A percentile compares a stretch with the other conserved stretches of the same genome.
phyloP scores from a whole-genome alignment of 2,888 invertebrate species.

The Neoaliturus tenellus region DNA sequence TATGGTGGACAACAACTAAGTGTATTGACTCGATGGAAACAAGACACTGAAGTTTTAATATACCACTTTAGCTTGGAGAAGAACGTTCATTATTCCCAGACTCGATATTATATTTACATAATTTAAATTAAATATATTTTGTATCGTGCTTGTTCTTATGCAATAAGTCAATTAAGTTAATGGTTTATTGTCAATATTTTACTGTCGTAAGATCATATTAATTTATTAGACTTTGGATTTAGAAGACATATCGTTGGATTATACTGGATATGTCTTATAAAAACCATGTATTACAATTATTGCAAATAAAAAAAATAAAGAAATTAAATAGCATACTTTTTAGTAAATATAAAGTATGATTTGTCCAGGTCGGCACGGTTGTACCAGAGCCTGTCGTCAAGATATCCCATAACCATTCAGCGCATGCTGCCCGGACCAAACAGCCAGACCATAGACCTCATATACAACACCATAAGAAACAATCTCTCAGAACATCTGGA shows the following conservation, averaged over 20 bases:
- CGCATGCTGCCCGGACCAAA: slow-evolving; percentile 3
- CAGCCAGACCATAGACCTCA: background rate
- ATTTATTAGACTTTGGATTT: too few species aligned
- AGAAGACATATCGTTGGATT: too few species aligned
- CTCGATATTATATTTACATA: background rate
- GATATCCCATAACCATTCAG: background rate
- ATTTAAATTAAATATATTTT: background rate
- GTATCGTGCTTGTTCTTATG: background rate
- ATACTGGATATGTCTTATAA: too few species aligned
- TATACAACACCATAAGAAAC: background rate
- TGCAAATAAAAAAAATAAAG: too few species aligned
- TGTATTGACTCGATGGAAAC: background rate
- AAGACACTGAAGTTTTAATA: slow-evolving; percentile 8
- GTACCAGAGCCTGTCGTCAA: background rate
- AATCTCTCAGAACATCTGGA: background rate
- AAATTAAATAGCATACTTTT: too few species aligned
- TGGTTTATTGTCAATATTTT: too few species aligned
- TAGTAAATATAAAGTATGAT: too few species aligned
- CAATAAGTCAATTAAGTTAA: too few species aligned
- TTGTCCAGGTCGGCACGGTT: background rate
- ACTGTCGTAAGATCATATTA: too few species aligned
- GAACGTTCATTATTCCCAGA: background rate
- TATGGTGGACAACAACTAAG: background rate
- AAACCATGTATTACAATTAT: too few species aligned
- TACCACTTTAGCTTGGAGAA: background rate